Conservation (phyloP, 37 sponge, comb jelly and placozoan species). For the Trichoplax adhaerens region DNA sequence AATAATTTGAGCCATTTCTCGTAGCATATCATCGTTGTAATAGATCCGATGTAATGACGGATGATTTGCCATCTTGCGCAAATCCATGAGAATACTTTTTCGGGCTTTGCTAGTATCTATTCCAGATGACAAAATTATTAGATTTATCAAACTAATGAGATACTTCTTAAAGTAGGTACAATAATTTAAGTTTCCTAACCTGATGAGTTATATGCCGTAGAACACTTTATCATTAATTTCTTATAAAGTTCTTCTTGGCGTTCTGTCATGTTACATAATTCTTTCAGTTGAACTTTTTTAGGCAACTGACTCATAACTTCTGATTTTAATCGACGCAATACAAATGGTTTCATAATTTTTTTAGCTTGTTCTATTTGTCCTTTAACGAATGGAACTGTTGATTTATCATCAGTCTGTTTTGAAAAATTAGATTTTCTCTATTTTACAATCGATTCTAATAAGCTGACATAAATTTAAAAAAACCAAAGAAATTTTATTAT, state of each 20-base stretch:
- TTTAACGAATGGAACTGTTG: neutral
- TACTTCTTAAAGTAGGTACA: no score
- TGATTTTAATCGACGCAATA: conserved; percentile 26
- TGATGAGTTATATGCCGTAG: neutral
- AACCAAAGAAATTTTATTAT: no score
- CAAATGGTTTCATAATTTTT: conserved; percentile 37
- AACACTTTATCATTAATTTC: neutral
- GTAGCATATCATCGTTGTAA: conserved; percentile 12
- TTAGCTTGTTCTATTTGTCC: conserved; percentile 9
- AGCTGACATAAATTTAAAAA: conserved; percentile 1
- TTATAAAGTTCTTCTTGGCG: conserved; percentile 17
- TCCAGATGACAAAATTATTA: no score
- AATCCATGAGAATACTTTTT: conserved; percentile 10
- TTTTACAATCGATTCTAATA: conserved; percentile 19
- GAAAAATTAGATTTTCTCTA: neutral
- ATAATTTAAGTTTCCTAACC: neutral
- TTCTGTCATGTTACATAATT: conserved; percentile 12
- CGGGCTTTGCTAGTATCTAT: no score
- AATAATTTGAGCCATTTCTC: conserved; percentile 21
- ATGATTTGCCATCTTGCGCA: conserved; percentile 38
- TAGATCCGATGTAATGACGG: conserved; percentile 19
- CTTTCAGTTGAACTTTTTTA: conserved; percentile 9
- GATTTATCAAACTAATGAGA: no score
- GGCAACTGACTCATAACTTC: conserved; percentile 28
- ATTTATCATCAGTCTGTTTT: neutral